Percentiles rank a stretch among this genome's conserved stretches.
These are phyloP conservation scores for Lumbricus terrestris DNA, from an alignment of 2,888 invertebrate species.

Conservation along the genomic window DNA sequence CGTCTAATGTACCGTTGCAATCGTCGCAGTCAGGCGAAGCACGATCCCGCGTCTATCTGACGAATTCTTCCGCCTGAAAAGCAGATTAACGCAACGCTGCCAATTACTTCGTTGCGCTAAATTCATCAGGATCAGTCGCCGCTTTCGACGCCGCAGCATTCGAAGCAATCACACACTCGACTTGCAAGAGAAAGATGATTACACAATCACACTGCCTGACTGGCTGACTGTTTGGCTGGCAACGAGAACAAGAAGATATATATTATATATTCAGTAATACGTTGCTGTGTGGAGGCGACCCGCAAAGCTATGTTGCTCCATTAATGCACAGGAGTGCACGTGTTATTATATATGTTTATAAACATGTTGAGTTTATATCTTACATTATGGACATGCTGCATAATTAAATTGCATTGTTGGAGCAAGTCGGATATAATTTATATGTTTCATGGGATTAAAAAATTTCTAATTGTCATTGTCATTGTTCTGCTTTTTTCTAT, in stretches of 20 bases:
- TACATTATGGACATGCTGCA: no score
- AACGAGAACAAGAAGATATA: no score
- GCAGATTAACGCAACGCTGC: not conserved
- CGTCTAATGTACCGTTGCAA: not conserved
- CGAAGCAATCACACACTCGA: not conserved
- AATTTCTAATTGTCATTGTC: no score
- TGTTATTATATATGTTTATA: no score
- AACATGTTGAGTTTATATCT: no score
- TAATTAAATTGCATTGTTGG: no score
- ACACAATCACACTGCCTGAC: not conserved
- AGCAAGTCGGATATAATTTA: no score
- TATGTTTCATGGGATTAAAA: no score
- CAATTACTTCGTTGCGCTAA: not conserved
- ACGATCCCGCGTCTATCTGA: not conserved
- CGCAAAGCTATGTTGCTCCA: not conserved
- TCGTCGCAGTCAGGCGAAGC: not conserved
- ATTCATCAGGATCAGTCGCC: not conserved
- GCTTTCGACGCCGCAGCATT: not conserved
- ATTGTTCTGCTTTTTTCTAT: not conserved
- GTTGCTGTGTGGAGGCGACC: not conserved
- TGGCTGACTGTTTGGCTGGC: not conserved
- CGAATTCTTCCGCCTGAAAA: not conserved
- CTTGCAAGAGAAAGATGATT: constrained; percentile 3
- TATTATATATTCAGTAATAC: not conserved
- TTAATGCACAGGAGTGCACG: no score